phyloP scores from a whole-genome alignment of 2,113 vertebrate species.

The Nyctibius bracteatus region DNA sequence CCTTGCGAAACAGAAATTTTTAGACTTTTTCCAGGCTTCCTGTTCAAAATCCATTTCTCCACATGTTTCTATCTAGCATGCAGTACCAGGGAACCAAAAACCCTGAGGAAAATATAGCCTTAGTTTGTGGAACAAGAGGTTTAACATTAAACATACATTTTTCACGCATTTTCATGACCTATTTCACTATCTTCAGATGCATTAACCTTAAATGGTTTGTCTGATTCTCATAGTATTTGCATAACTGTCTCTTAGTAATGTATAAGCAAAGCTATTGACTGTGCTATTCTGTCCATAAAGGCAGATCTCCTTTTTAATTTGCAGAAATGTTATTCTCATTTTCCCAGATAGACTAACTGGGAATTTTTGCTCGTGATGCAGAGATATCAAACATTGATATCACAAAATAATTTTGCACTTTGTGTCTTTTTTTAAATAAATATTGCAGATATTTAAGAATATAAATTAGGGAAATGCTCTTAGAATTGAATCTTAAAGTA shows the following conservation, averaged over 20 bases:
- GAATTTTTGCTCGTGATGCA: background rate
- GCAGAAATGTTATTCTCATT: background rate
- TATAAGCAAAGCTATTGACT: background rate
- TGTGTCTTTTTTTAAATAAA: background rate
- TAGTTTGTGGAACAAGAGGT: background rate
- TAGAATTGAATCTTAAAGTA: background rate
- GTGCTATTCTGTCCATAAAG: background rate
- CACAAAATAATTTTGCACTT: background rate
- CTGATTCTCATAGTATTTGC: background rate
- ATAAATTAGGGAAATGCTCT: background rate
- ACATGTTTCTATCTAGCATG: accelerated
- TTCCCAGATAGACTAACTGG: background rate
- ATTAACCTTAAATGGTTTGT: background rate
- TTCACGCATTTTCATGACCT: background rate
- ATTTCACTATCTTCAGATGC: background rate
- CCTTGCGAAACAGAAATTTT: background rate
- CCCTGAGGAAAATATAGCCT: background rate
- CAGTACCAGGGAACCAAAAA: background rate
- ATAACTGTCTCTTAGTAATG: background rate
- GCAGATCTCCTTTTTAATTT: background rate
- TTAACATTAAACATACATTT: background rate
- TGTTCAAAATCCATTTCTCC: background rate
- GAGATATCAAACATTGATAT: background rate
- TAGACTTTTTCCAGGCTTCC: background rate
- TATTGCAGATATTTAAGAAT: background rate